Evolutionary conservation across 2,888 invertebrate genomes (phyloP).

Genomic region (Oxytorus armatus): DNA sequence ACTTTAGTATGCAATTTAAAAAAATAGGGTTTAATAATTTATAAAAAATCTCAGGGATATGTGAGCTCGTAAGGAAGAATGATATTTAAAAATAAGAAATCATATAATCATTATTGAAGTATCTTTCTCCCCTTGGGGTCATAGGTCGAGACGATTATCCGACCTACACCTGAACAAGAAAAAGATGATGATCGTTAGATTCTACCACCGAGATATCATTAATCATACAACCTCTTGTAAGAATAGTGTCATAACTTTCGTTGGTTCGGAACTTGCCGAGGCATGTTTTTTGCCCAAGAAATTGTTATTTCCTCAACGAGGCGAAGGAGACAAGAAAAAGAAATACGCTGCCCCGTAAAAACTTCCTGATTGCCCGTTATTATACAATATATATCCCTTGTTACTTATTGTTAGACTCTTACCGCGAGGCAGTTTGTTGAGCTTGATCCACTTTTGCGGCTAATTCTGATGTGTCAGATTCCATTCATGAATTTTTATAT

Average conservation of each 20-base stretch:
- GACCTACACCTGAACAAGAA: neutral
- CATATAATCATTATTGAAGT: neutral
- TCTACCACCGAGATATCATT: conserved; percentile 50
- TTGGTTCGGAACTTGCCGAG: conserved; percentile 27
- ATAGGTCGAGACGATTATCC: no score
- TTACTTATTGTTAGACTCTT: no score
- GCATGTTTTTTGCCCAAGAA: conserved; percentile 30
- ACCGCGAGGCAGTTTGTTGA: no score
- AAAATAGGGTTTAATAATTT: no score
- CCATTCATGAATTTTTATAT: no score
- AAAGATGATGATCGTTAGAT: conserved; percentile 10
- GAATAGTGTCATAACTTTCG: conserved; percentile 21
- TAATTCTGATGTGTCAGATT: no score
- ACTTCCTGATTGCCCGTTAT: conserved; percentile 19
- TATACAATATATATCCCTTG: no score
- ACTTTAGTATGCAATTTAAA: no score
- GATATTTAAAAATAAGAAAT: no score
- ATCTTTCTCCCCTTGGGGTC: conserved; percentile 43
- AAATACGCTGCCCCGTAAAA: conserved; percentile 36
- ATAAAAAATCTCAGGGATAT: no score
- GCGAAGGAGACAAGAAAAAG: conserved; percentile 51
- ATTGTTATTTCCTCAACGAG: conserved; percentile 6
- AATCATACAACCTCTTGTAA: conserved; percentile 24
- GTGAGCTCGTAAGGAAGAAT: no score
- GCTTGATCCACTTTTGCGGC: no score